These are phyloP conservation scores for Sorex maritimensis DNA, from an alignment of 2,797 vertebrate genomes.

Conservation along the genomic window DNA sequence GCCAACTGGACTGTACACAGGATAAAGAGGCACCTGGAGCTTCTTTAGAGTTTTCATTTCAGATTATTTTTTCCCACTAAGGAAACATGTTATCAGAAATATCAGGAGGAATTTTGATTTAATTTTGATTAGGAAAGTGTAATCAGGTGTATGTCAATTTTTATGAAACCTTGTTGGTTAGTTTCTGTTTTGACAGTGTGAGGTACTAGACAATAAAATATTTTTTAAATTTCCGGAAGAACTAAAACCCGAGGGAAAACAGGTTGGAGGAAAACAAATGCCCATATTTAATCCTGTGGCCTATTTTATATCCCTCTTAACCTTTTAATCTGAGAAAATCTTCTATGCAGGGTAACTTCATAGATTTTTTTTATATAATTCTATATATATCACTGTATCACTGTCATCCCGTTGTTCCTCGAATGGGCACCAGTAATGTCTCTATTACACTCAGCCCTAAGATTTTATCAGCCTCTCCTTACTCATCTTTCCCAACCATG, in stretches of 20 bases:
- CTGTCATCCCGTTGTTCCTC: no score
- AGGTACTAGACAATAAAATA: neutral
- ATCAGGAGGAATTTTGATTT: neutral
- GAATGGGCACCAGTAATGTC: no score
- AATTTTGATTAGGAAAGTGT: slow-evolving; percentile 14
- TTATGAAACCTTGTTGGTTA: neutral
- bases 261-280: neutral
- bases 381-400: no score
- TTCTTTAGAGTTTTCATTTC: neutral
- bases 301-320: neutral
- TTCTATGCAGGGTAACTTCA: neutral
- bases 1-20: neutral
- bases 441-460: no score
- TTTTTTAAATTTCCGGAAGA: neutral
- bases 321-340: neutral
- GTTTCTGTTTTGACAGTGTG: neutral
- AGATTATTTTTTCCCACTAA: slow-evolving; percentile 3
- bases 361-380: neutral
- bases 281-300: neutral
- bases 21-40: neutral
- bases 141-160: neutral
- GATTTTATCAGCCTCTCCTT: no score
- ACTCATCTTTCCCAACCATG: no score
- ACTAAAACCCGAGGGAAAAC: slow-evolving; percentile 41
- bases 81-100: slow-evolving; percentile 5